These are phyloP conservation scores for Chloropsis hardwickii DNA, from an alignment of 2,113 vertebrate genomes.

Conservation along the genomic window DNA sequence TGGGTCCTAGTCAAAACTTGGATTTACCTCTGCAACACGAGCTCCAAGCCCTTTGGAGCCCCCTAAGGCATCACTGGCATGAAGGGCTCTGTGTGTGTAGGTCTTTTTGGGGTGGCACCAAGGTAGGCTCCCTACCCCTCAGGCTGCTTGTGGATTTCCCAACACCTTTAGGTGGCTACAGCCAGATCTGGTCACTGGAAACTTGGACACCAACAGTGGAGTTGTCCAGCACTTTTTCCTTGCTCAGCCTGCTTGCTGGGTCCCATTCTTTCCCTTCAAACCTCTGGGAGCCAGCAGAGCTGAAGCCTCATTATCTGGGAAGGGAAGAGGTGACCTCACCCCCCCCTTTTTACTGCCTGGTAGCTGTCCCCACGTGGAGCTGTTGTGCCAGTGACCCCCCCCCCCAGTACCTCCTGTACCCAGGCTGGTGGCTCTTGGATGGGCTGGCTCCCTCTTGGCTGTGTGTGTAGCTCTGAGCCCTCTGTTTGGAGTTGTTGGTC, in stretches of 20 bases:
- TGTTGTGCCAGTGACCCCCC: not conserved
- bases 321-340: accelerated
- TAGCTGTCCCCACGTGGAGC: not conserved
- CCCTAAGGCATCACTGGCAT: not conserved
- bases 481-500: not conserved
- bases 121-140: not conserved
- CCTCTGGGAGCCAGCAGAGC: not conserved
- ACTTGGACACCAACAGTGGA: not conserved
- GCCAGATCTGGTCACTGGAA: not conserved
- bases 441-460: not conserved
- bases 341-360: too few relatives aligned
- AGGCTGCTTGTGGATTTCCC: not conserved
- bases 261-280: not conserved
- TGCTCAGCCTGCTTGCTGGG: not conserved
- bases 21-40: not conserved
- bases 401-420: not conserved
- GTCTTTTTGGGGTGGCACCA: not conserved
- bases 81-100: not conserved
- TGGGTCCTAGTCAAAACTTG: not conserved
- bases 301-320: not conserved
- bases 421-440: not conserved
- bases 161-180: not conserved
- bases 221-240: not conserved
- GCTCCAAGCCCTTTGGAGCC: not conserved
- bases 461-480: not conserved